phyloP scores from a whole-genome alignment of 2,113 vertebrate genomes.

The Donacobius atricapilla region DNA sequence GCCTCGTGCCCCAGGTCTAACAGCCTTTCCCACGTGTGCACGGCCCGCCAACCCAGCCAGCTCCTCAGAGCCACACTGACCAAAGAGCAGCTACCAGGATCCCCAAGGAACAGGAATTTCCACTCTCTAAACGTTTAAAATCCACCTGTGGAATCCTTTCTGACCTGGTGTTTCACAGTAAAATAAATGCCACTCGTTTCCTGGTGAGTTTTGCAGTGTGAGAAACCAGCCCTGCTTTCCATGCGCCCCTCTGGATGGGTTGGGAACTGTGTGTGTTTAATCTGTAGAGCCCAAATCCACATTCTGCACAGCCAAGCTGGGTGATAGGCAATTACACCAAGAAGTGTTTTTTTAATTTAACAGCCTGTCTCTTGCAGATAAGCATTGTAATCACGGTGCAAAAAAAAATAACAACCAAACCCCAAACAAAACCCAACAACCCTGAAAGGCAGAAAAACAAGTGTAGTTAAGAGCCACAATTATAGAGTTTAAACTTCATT shows the following conservation, averaged over 20 bases:
- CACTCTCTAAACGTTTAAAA: background rate
- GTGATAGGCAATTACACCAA: background rate
- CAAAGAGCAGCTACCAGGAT: background rate
- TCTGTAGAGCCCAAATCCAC: background rate
- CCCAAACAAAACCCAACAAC: background rate
- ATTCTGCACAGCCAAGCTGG: background rate
- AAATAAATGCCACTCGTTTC: background rate
- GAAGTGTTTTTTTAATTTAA: background rate
- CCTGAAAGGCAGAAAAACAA: background rate
- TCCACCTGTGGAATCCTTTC: background rate
- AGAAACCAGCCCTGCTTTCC: background rate
- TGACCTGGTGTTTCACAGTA: background rate
- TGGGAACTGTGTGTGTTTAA: conserved; percentile 15
- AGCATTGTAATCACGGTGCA: background rate
- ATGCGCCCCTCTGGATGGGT: background rate
- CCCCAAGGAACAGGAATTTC: background rate
- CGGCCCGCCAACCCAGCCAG: background rate
- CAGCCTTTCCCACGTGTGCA: accelerated
- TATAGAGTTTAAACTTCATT: background rate
- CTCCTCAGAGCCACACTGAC: background rate
- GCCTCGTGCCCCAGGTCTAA: background rate
- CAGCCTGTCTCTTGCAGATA: conserved; percentile 51
- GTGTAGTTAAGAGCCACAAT: background rate
- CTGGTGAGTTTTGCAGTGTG: background rate
- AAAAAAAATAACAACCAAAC: background rate